Base-by-base conservation (phyloP, 2,797 vertebrate species). In the Hydrocynus forskahlii region DNA sequence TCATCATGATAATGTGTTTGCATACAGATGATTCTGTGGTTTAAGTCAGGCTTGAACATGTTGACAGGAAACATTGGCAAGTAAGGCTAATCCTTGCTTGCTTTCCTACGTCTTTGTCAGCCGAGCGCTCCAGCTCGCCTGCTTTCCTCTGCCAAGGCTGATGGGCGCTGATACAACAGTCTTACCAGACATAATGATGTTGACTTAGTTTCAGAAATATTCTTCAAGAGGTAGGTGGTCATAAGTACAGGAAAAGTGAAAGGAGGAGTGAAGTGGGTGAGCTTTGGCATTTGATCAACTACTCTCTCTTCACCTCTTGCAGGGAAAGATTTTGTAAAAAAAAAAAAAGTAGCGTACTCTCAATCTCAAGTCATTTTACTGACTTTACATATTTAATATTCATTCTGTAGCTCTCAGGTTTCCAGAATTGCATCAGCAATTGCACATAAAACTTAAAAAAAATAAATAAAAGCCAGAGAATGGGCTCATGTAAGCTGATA, bases 141-240 rank as follows among this genome's bases (percentile, higher is more conserved):
- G 13, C 54, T 48, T 78, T 43, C 60, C 43, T 63, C 29, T 66
- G 69, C 29, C 70, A 71, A 72, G 38, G 68, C 13, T 66, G 19
- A 7, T 38, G 6, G 16, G 16, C 45, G 14, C 60, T 54, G 64
- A 17, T 45, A 29, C 16, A 64, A 16, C 0, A 79, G 3, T 29
- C 16, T 4, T 29, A 17, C 12, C n/a, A 78, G 50, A 45, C 66
- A 43, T 21, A 68, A 68, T 8, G 16, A 68, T 8, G 16, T 21
- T 68, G n/a, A 45, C 66, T 68, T 66, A 16, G 17, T 40, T 68
- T 67, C 19, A 17, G 66, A 45, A 21, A 45, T 1, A 35, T 21
- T 63, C 13, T 13, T 29, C 10, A 1, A 63, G 7, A 67, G 19
- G 14, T 17, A 62, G 10, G 17, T 48, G 23, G 23, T 60, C 54